phyloP scores from a whole-genome alignment of 1,140 invertebrate genomes.

The Brachionus rotundiformis region DNA sequence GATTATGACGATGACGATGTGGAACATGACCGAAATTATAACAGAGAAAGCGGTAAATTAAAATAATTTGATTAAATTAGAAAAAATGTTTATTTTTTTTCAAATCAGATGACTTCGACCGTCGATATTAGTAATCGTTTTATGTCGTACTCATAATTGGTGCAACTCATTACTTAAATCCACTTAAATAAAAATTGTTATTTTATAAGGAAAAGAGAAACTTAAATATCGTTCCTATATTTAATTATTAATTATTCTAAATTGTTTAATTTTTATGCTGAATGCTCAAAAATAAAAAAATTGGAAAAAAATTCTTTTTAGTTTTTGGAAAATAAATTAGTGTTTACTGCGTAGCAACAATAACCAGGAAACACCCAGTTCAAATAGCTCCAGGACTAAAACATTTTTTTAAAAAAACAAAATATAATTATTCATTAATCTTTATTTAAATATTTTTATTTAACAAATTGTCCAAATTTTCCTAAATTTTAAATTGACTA shows the following conservation, averaged over 20 bases:
- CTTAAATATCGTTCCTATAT: neutral
- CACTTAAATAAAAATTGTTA: constrained; percentile 15
- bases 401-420: neutral
- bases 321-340: neutral
- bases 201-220: neutral
- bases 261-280: neutral
- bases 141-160: neutral
- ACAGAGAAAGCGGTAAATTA: constrained; percentile 17
- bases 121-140: constrained; percentile 16
- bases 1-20: constrained; percentile 36
- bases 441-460: no score
- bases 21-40: constrained; percentile 43
- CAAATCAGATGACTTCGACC: constrained; percentile 27
- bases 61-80: neutral
- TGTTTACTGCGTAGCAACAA: neutral
- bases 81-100: neutral
- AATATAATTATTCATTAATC: no score
- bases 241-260: neutral
- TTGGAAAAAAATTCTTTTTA: neutral
- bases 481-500: neutral
- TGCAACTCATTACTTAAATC: neutral
- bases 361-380: neutral
- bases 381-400: neutral
- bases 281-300: constrained; percentile 2
- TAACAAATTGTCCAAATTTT: neutral